Base-by-base conservation (phyloP, 2,888 invertebrate species). In the Athalia circularis region DNA sequence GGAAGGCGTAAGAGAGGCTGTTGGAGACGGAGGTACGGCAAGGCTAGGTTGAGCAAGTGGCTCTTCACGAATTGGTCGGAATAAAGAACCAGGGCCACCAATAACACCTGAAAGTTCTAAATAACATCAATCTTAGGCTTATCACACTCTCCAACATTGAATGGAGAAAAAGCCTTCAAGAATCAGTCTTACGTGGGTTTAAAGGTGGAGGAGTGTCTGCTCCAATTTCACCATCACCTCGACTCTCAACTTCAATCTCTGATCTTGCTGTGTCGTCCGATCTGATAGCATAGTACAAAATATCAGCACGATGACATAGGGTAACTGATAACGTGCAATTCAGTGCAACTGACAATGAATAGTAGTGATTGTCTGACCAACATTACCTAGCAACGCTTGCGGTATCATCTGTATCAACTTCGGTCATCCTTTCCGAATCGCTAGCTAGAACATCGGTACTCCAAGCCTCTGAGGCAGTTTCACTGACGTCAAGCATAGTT, bases 391-490 rank as follows among this genome's bases (percentile, higher is more conserved):
- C 93, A 13, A 94, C 93, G 85, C 94, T 94, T 0, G 92, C 93
- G 2, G 93, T 92, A 84, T 94, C 94, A 84, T 94, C 94, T 43
- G 93, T 94, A 85, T 95, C 95, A 9, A 95, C 95, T 92, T 98
- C 98, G 0, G 96, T 96, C 85, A 98, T 93, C 79, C 98, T 93
- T 85, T 97, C 97, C 29, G 97, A 97, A 90, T 98, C 98, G 2
- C 97, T 98, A 0, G 96, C 95, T 65, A 98, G 91, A 13, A 99
- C 99, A 91, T 99, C 99, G 79, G 98, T 98, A 86, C 98, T 98
- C 99, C 99, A 99, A 0, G 98, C 98, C 91, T 99, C 99, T 85
- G 98, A 98, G 29, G 98, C 97, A 1, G 98, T 97, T 88, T 98
- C 98, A 0, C 96, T 96, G 13, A 95, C 94, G 89, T 98, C 97